Evolutionary conservation across 2,888 invertebrate genomes (phyloP), one percentile per base, ranked within the genome.

Genomic region (Lacanobia wlatinum): DNA sequence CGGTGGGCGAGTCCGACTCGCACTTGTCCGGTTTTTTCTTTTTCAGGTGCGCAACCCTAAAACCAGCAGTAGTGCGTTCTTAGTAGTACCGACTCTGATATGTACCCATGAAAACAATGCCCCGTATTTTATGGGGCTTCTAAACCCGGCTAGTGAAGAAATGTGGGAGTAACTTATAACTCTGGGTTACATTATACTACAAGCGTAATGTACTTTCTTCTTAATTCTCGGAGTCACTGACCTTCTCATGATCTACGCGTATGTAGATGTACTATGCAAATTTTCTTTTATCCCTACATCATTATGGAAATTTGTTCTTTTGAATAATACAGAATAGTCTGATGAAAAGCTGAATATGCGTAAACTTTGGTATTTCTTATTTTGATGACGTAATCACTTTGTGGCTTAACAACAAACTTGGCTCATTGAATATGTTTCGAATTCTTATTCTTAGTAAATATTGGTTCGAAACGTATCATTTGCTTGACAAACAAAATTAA

Each of bases 281-380:
- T 66, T 56, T 55, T 65, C 70, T 70, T 66, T 70, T 59, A 74
- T 78, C 55, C 63, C 46, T 18, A 62, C 46, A 59, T 78, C 73
- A 69, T 79, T 83, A 79, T 80, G 80, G 58, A 80, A 79, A 84
- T 80, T 64, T 71, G 53, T 83, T 65, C 73, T 72, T 64, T 76
- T 83, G 75, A 85, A 85, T 85, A 85, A 84, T 66, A 70, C 67
- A 70, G 50, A 75, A 62, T 69, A 72, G 58, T 76, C 71, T 72
- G 70, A 72, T 62, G 73, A 73, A 81, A 70, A 61, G 63, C 59
- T 69, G 76, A 84, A 70, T 76, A 85, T 80, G 70, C 86, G 70
- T 67, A 61, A 84, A 83, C 59, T 80, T 83, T 65, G 66, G 52
- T 70, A 75, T 80, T 71, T 70, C 64, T 80, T 84, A 83, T 85